Conservation (phyloP, 2,888 invertebrate genomes). For the Pachymerium ferrugineum region DNA sequence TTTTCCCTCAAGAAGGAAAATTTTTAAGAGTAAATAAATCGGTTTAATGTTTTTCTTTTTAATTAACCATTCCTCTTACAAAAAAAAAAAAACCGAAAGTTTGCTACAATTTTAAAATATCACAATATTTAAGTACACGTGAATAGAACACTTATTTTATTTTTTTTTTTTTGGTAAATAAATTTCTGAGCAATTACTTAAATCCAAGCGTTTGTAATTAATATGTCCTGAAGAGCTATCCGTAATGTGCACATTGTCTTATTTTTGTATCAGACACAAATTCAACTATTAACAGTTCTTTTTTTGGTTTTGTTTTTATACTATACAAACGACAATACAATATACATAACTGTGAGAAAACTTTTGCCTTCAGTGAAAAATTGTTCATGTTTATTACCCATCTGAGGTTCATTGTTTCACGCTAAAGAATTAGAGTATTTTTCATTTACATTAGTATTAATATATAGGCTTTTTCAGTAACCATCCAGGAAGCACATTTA, state of each 20-base stretch:
- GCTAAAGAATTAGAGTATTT: no score
- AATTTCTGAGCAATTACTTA: constrained; percentile 4
- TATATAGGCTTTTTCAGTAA: neutral
- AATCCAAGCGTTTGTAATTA: neutral
- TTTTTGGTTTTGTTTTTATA: no score
- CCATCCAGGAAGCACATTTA: constrained; percentile 7
- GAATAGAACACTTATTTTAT: constrained; percentile 18
- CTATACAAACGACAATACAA: no score
- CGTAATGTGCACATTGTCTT: no score
- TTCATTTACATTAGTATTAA: neutral
- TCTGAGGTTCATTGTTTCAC: no score
- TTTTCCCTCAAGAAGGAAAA: no score
- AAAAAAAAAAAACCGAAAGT: neutral
- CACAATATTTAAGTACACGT: constrained; percentile 22
- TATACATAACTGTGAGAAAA: no score
- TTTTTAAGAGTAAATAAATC: neutral
- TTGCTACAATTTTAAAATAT: constrained; percentile 2
- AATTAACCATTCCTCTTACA: constrained; percentile 7
- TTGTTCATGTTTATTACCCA: no score
- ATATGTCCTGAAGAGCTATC: neutral
- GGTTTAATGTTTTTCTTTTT: neutral
- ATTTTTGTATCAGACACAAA: no score
- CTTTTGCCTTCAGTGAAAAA: no score
- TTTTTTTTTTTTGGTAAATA: neutral
- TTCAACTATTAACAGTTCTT: no score